These are phyloP conservation scores for Caprella mutica DNA, from an alignment of 2,888 invertebrate species.

Conservation along the genomic window DNA sequence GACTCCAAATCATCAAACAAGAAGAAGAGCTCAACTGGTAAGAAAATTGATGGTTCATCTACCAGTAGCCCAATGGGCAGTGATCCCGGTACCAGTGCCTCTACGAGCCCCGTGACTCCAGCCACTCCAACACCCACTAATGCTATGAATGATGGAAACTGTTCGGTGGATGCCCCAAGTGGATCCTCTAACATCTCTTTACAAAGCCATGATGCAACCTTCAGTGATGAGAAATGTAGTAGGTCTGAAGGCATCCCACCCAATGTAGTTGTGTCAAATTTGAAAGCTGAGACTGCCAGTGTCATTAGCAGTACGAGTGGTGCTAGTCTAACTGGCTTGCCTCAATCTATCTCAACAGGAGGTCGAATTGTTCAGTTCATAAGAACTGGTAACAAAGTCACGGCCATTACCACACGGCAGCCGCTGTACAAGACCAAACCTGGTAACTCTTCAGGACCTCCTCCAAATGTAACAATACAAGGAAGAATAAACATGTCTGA, in stretches of 20 bases:
- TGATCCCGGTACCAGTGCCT: slow-evolving; percentile 21
- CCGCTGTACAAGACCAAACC: slow-evolving; percentile 26
- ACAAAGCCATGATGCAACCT: neutral
- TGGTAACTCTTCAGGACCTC: slow-evolving; percentile 27
- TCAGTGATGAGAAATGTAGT: slow-evolving; percentile 14
- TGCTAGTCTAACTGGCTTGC: slow-evolving; percentile 13
- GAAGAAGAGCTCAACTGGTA: slow-evolving; percentile 29
- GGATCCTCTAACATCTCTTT: slow-evolving; percentile 9
- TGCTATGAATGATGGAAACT: neutral
- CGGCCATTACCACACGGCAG: slow-evolving; percentile 31
- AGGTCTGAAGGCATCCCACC: slow-evolving; percentile 14
- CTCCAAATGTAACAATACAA: slow-evolving; percentile 34
- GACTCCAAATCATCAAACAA: slow-evolving; percentile 32
- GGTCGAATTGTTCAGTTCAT: slow-evolving; percentile 32
- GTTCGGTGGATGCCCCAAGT: slow-evolving; percentile 20
- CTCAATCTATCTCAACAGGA: slow-evolving; percentile 20
- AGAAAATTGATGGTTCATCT: slow-evolving; percentile 30
- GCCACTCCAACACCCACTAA: slow-evolving; percentile 26
- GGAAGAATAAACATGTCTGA: slow-evolving; percentile 33
- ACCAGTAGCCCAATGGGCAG: slow-evolving; percentile 28
- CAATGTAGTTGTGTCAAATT: slow-evolving; percentile 32
- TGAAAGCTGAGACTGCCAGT: slow-evolving; percentile 28
- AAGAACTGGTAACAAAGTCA: slow-evolving; percentile 28
- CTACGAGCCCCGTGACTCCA: slow-evolving; percentile 24
- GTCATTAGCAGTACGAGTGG: slow-evolving; percentile 9